phyloP scores from a whole-genome alignment of 2,888 invertebrate species.

The Pandemis heparana region DNA sequence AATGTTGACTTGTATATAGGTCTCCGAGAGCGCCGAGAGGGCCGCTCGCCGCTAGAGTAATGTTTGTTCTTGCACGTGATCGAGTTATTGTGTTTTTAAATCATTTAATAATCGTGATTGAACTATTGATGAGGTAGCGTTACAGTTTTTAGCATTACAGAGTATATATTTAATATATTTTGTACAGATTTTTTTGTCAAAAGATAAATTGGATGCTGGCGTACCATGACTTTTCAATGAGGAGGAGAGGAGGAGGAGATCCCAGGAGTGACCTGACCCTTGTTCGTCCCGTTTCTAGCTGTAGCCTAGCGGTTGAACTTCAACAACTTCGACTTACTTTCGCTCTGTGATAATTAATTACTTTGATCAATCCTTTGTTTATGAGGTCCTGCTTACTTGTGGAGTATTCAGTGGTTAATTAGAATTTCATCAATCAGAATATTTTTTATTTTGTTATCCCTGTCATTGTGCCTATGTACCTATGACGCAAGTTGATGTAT shows the following conservation, averaged over 20 bases:
- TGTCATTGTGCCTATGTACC: conserved; percentile 78
- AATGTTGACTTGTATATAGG: conserved; percentile 83
- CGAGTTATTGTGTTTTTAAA: conserved; percentile 85
- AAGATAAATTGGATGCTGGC: conserved; percentile 87
- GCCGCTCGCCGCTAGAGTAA: conserved; percentile 69
- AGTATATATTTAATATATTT: conserved; percentile 87
- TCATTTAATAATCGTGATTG: conserved; percentile 85
- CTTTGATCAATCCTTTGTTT: conserved; percentile 83
- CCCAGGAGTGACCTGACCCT: conserved; percentile 76
- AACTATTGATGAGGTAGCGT: conserved; percentile 84
- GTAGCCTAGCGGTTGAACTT: conserved; percentile 62
- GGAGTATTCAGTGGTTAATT: conserved; percentile 84
- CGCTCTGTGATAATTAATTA: conserved; percentile 62
- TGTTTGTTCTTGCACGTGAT: conserved; percentile 84
- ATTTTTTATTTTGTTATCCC: conserved; percentile 85
- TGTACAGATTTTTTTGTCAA: conserved; percentile 87
- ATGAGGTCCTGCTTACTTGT: conserved; percentile 82
- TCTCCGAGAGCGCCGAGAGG: conserved; percentile 66
- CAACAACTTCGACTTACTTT: conserved; percentile 55
- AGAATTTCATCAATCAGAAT: conserved; percentile 82
- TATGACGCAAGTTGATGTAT: conserved; percentile 70
- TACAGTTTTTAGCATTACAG: conserved; percentile 86
- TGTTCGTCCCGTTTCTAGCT: conserved; percentile 66
- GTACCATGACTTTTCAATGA: conserved; percentile 84
- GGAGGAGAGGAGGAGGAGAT: conserved; percentile 58